Evolutionary conservation across 2,797 vertebrate genomes (phyloP).

Genomic region (Adrianichthys oophorus): DNA sequence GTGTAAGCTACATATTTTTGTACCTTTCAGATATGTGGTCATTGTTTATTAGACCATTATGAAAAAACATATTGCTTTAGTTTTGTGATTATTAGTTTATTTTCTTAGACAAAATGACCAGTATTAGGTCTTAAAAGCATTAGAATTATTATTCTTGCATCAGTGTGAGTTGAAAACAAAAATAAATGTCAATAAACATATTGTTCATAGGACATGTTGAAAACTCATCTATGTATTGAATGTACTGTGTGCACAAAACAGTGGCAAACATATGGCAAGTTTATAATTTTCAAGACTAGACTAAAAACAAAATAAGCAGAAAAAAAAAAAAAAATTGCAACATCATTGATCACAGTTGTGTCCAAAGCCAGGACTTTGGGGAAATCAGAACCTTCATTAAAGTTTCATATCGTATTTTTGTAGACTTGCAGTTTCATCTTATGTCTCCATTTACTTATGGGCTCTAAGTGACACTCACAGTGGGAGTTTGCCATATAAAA

Average conservation of each 20-base stretch:
- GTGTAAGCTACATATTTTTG: neutral
- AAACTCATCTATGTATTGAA: too few relatives aligned
- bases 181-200: too few relatives aligned
- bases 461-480: constrained; percentile 40
- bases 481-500: constrained; percentile 36
- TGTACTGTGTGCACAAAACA: constrained; percentile 9
- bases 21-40: neutral
- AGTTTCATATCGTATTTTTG: constrained; percentile 73
- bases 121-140: too few relatives aligned
- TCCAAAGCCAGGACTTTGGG: constrained; percentile 65
- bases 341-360: constrained; percentile 62
- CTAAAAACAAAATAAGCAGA: constrained; percentile 44
- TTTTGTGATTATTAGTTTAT: too few relatives aligned
- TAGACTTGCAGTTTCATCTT: constrained; percentile 66
- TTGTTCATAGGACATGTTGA: too few relatives aligned
- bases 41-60: too few relatives aligned
- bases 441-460: constrained; percentile 63
- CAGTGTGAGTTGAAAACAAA: too few relatives aligned
- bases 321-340: constrained; percentile 43
- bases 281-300: constrained; percentile 35
- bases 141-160: too few relatives aligned
- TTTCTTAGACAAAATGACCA: too few relatives aligned
- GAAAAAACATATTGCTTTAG: too few relatives aligned
- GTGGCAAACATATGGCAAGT: constrained; percentile 24
- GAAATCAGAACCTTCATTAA: constrained; percentile 78